Evolutionary conservation across 1,140 invertebrate species (phyloP).

Genomic region (Drosophila saltans): DNA sequence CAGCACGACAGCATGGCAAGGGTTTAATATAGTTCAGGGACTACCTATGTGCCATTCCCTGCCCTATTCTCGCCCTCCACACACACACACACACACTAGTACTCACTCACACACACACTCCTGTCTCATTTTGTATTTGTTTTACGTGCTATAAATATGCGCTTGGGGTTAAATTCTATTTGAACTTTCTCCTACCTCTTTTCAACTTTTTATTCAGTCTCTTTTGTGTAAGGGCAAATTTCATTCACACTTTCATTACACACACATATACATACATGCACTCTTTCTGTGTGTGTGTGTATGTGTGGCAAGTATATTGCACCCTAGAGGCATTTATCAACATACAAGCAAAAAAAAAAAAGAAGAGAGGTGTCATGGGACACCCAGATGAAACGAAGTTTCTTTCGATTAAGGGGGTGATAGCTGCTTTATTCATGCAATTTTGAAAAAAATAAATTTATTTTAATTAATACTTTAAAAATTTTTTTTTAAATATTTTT

Average conservation of each 20-base stretch:
- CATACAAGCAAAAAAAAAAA: slow-evolving; percentile 35
- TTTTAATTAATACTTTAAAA: too few species aligned
- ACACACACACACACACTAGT: slow-evolving; percentile 15
- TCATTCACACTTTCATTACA: slow-evolving; percentile 76
- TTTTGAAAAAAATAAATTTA: too few species aligned
- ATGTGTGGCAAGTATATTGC: slow-evolving; percentile 57
- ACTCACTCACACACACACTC: slow-evolving; percentile 9
- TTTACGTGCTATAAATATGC: slow-evolving; percentile 68
- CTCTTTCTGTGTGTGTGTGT: neutral
- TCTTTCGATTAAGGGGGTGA: too few species aligned
- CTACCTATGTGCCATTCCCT: neutral
- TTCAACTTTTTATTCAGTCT: slow-evolving; percentile 25
- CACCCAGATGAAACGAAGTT: too few species aligned
- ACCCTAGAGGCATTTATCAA: slow-evolving; percentile 71
- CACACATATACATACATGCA: neutral
- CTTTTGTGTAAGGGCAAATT: slow-evolving; percentile 37
- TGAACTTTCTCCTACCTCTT: slow-evolving; percentile 65
- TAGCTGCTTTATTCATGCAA: too few species aligned
- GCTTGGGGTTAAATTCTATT: slow-evolving; percentile 77
- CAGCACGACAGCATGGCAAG: slow-evolving; percentile 43
- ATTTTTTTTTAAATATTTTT: too few species aligned
- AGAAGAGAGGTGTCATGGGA: too few species aligned
- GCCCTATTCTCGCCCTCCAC: slow-evolving; percentile 3
- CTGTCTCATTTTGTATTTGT: slow-evolving; percentile 57
- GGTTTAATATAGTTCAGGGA: slow-evolving; percentile 35